These are phyloP conservation scores for Silurus asotus DNA, from an alignment of 2,113 vertebrate genomes.

Conservation along the genomic window DNA sequence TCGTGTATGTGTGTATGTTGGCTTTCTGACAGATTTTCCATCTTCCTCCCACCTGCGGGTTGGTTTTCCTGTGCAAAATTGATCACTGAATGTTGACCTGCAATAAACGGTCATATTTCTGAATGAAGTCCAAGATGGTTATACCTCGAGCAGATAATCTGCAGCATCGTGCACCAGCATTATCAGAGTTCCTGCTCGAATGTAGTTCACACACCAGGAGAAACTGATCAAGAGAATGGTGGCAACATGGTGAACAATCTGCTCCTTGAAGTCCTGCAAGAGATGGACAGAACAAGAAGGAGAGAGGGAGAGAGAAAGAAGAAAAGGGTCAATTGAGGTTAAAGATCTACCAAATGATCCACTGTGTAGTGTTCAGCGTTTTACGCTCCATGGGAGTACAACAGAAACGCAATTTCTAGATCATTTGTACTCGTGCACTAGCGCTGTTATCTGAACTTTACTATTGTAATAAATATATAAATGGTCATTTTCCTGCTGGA, in stretches of 20 bases:
- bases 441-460: not conserved
- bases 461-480: not conserved
- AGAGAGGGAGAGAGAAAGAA: not conserved
- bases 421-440: not conserved
- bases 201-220: constrained; percentile 93
- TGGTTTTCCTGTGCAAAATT: not conserved
- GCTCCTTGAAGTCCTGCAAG: constrained; percentile 90
- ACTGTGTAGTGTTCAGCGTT: no score
- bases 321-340: not conserved
- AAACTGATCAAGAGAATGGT: constrained; percentile 90
- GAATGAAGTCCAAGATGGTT: not conserved
- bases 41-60: not conserved
- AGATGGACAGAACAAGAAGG: not conserved
- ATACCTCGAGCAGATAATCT: constrained; percentile 91
- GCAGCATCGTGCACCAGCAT: constrained; percentile 90
- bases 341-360: not conserved
- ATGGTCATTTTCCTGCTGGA: not conserved
- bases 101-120: not conserved
- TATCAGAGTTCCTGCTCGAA: constrained; percentile 89
- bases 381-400: not conserved
- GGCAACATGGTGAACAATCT: constrained; percentile 90
- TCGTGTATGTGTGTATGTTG: not conserved
- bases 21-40: not conserved
- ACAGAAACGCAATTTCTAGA: not conserved
- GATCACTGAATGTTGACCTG: not conserved